Percentiles rank a stretch among this genome's conserved stretches.
phyloP scores from a whole-genome alignment of 1,140 invertebrate genomes.

The Eumaeus atala region DNA sequence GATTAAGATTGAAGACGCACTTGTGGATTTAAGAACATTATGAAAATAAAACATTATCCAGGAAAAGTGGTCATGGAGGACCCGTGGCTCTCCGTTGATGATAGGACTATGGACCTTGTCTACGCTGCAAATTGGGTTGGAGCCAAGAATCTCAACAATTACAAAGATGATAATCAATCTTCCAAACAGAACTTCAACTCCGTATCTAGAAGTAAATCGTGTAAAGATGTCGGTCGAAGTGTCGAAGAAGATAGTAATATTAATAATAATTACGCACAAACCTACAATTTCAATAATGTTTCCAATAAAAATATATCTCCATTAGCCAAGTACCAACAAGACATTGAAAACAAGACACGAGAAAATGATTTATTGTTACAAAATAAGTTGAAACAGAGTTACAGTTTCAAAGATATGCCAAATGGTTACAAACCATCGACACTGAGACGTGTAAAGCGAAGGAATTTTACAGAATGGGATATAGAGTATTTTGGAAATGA shows the following conservation, averaged over 20 bases:
- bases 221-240: constrained; percentile 60
- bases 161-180: constrained; percentile 44
- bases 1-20: constrained; percentile 18
- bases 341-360: constrained; percentile 74
- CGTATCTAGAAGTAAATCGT: constrained; percentile 70
- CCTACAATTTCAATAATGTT: constrained; percentile 43
- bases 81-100: constrained; percentile 77
- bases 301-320: constrained; percentile 73
- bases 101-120: constrained; percentile 81
- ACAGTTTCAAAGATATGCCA: constrained; percentile 75
- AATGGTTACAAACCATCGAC: constrained; percentile 76
- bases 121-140: constrained; percentile 90
- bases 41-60: constrained; percentile 89
- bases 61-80: constrained; percentile 85
- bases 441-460: constrained; percentile 68
- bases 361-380: constrained; percentile 62
- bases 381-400: constrained; percentile 71
- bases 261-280: constrained; percentile 45
- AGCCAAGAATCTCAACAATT: constrained; percentile 64
- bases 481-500: constrained; percentile 58
- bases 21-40: constrained; percentile 54
- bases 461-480: constrained; percentile 75
- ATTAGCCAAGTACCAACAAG: constrained; percentile 77
- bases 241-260: constrained; percentile 45
- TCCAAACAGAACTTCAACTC: constrained; percentile 52